Percentiles rank a stretch among this genome's conserved stretches.
Evolutionary conservation across 2,888 invertebrate genomes (phyloP).

Genomic region (Sepiola atlantica): DNA sequence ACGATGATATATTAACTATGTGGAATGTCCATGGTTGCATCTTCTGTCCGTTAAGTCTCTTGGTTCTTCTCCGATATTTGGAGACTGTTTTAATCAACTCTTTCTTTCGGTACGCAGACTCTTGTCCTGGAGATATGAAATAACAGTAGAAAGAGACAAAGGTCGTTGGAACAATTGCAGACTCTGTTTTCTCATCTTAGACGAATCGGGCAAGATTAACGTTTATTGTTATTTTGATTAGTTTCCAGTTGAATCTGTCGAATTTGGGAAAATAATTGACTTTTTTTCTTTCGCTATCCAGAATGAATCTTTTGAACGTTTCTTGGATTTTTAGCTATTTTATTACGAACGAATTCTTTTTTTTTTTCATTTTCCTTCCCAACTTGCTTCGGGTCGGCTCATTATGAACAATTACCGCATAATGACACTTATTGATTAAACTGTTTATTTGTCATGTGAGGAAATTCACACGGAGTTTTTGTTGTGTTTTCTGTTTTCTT

Average conservation of each 20-base stretch:
- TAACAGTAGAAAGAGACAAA: neutral
- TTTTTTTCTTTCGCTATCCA: neutral
- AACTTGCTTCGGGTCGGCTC: neutral
- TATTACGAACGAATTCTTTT: neutral
- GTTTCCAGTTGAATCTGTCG: neutral
- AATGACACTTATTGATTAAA: slow-evolving; percentile 10
- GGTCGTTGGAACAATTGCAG: neutral
- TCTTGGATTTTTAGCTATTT: neutral
- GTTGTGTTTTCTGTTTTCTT: neutral
- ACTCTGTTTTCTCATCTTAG: neutral
- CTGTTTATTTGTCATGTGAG: neutral
- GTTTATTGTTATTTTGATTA: neutral
- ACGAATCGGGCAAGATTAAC: neutral
- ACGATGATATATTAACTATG: no score
- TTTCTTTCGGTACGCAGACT: neutral
- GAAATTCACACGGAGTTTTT: neutral
- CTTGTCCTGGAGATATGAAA: neutral
- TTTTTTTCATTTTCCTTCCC: neutral
- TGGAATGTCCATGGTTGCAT: no score
- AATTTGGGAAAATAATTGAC: slow-evolving; percentile 4
- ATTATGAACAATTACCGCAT: neutral
- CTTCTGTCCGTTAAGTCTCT: no score
- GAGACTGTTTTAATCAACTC: neutral
- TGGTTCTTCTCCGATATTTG: no score
- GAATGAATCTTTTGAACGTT: neutral